Conservation (phyloP, 2,888 invertebrate species). For the Dorcus hopei region DNA sequence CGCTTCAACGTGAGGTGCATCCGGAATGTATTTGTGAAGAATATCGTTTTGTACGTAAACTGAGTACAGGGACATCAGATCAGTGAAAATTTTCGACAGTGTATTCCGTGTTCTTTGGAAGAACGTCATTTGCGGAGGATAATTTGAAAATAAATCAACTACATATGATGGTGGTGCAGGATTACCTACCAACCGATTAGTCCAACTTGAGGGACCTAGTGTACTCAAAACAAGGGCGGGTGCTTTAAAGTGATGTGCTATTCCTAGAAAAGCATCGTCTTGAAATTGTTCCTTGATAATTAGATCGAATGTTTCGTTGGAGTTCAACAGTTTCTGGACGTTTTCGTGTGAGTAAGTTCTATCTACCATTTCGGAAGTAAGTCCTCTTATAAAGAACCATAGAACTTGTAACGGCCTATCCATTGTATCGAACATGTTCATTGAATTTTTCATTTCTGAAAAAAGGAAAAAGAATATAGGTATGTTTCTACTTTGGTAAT, state of each 20-base stretch:
- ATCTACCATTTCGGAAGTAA: slow-evolving; percentile 28
- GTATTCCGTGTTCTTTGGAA: slow-evolving; percentile 54
- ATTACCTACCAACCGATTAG: slow-evolving; percentile 50
- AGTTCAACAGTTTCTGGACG: slow-evolving; percentile 38
- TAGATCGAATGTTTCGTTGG: slow-evolving; percentile 42
- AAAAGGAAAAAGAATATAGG: no score
- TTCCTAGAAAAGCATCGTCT: slow-evolving; percentile 49
- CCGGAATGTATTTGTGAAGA: slow-evolving; percentile 34
- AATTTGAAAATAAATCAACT: slow-evolving; percentile 48
- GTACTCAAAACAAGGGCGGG: slow-evolving; percentile 43
- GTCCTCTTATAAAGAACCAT: background rate
- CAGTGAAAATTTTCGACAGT: slow-evolving; percentile 38
- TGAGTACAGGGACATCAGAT: slow-evolving; percentile 29
- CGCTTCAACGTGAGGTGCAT: slow-evolving; percentile 30
- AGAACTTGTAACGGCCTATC: background rate
- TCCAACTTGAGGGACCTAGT: slow-evolving; percentile 44
- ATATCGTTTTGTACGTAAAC: slow-evolving; percentile 31
- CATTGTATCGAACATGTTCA: background rate
- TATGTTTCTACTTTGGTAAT: no score
- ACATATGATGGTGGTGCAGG: slow-evolving; percentile 51
- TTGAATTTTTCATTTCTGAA: no score
- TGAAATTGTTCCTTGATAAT: slow-evolving; percentile 49
- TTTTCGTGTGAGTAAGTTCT: slow-evolving; percentile 39
- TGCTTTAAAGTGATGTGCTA: slow-evolving; percentile 39
- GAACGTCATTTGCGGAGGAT: slow-evolving; percentile 51